Evolutionary conservation across 2,797 vertebrate genomes (phyloP).

Genomic region (Phylloscopus collybita): DNA sequence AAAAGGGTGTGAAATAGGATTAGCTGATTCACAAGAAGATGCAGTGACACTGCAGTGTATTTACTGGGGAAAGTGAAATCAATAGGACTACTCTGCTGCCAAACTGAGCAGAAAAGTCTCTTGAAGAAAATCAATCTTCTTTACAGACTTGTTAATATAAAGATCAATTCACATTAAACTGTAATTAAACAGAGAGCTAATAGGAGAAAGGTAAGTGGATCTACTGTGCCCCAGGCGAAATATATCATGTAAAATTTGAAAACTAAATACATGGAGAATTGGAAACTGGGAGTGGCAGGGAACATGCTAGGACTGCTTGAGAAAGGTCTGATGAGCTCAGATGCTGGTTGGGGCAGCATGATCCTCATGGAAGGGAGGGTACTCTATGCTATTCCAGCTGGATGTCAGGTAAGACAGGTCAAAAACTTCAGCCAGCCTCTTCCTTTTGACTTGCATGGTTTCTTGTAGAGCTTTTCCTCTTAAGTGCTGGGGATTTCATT

Average conservation of each 20-base stretch:
- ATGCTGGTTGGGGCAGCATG: background rate
- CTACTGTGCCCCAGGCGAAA: conserved; percentile 12
- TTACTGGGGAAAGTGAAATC: conserved; percentile 58
- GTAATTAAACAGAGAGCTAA: conserved; percentile 72
- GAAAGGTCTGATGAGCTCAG: background rate
- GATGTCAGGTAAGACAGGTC: background rate
- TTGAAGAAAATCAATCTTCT: conserved; percentile 69
- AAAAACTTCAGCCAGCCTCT: background rate
- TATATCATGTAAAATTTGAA: background rate
- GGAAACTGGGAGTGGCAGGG: background rate
- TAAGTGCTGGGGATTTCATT: background rate
- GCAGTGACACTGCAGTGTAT: conserved; percentile 1
- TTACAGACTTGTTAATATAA: conserved; percentile 69
- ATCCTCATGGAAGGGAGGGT: background rate
- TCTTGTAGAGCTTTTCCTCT: background rate
- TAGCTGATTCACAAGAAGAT: conserved; percentile 42
- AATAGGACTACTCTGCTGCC: conserved; percentile 62
- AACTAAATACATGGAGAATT: background rate
- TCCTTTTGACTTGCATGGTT: background rate
- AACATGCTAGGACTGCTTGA: background rate
- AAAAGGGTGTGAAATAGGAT: conserved; percentile 67
- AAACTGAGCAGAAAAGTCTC: conserved; percentile 55
- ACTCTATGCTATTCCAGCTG: background rate
- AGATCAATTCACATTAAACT: conserved; percentile 73
- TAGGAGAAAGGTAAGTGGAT: conserved; percentile 3